These are phyloP conservation scores for Falco naumanni DNA, from an alignment of 2,797 vertebrate species.

Conservation along the genomic window DNA sequence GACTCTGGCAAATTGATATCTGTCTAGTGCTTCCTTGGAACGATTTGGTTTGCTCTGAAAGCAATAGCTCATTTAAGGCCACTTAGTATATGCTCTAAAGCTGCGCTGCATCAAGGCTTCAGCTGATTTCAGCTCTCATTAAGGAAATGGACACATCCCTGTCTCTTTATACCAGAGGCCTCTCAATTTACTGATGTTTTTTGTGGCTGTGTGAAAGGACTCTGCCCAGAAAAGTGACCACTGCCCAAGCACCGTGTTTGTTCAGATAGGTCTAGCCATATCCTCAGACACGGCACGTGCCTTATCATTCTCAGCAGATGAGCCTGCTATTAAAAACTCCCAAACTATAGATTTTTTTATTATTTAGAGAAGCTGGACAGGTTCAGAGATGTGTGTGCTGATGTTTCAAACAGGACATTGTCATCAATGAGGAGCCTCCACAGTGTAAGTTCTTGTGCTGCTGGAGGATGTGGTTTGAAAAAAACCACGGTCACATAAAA, in stretches of 20 bases:
- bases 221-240: background rate
- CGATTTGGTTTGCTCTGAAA: background rate
- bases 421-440: background rate
- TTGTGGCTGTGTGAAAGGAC: background rate
- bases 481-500: background rate
- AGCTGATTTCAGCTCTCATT: background rate
- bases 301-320: background rate
- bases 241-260: background rate
- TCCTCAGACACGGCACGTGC: background rate
- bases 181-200: background rate
- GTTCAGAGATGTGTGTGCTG: background rate
- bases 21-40: background rate
- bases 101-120: background rate
- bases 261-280: background rate
- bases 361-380: background rate
- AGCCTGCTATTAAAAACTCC: background rate
- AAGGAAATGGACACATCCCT: background rate
- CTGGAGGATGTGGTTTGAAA: background rate
- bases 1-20: background rate
- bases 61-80: background rate
- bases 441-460: background rate
- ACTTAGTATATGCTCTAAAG: background rate
- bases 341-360: background rate
- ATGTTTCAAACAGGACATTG: background rate
- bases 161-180: background rate